Percentiles rank a stretch among this genome's conserved stretches.
Conservation (phyloP, 2,888 invertebrate genomes). For the Crioceris asparagi region DNA sequence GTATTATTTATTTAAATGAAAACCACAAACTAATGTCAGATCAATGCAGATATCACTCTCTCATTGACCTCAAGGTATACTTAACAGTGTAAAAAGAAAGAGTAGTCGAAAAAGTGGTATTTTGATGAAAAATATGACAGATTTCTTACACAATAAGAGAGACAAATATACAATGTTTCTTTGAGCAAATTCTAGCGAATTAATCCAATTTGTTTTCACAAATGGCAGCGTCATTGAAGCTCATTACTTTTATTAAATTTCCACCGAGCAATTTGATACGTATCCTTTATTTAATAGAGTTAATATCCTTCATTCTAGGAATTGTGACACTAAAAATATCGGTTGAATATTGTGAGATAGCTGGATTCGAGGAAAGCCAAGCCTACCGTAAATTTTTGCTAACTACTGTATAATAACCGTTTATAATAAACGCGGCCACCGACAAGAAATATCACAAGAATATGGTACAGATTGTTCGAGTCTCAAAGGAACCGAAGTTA, state of each 20-base stretch:
- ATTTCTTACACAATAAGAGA: neutral
- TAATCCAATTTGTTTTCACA: conserved; percentile 1
- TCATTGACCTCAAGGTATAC: too few species aligned
- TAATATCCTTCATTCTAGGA: conserved; percentile 19
- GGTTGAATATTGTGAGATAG: conserved; percentile 4
- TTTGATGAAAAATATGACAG: too few species aligned
- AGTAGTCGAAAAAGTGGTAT: too few species aligned
- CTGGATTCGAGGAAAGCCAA: conserved; percentile 3
- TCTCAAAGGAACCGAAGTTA: too few species aligned
- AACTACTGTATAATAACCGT: conserved; percentile 6
- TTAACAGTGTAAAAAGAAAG: too few species aligned
- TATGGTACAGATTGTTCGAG: too few species aligned
- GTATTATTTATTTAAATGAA: neutral
- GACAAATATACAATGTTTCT: neutral
- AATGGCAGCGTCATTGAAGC: conserved; percentile 4
- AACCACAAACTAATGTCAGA: neutral
- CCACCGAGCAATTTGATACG: conserved; percentile 21
- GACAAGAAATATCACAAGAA: too few species aligned
- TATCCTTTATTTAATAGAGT: conserved; percentile 20
- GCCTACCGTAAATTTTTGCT: conserved; percentile 6
- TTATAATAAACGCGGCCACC: conserved; percentile 4
- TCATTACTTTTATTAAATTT: conserved; percentile 15
- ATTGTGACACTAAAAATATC: conserved; percentile 10
- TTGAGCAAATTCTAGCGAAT: conserved; percentile 1
- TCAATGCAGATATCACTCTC: too few species aligned